Conservation (phyloP, 2,797 vertebrate species). For the Cheirogaleus major region DNA sequence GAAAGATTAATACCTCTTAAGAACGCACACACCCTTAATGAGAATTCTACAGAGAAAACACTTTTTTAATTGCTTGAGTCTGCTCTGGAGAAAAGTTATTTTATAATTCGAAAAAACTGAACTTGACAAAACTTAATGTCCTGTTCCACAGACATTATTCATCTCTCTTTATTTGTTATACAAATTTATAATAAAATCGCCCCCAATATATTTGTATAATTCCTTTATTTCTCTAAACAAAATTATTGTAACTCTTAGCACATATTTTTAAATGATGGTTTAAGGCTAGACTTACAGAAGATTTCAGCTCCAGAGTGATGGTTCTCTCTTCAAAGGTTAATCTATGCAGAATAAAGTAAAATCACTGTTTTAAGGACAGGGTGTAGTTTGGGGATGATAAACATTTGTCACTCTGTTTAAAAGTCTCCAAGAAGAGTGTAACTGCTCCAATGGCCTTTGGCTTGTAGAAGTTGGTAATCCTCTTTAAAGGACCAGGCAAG, state of each 20-base stretch:
- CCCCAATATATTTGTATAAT: background rate
- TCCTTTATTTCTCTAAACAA: background rate
- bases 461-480: background rate
- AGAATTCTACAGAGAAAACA: background rate
- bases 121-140: background rate
- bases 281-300: background rate
- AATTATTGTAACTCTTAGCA: background rate
- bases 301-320: background rate
- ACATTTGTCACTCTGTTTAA: conserved; percentile 29
- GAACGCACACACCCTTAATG: too few species aligned
- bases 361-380: background rate
- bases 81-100: background rate
- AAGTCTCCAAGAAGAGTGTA: background rate
- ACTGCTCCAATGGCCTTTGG: background rate
- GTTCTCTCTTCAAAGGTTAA: background rate
- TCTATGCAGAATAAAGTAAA: background rate
- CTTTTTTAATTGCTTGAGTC: background rate
- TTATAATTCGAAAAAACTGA: background rate
- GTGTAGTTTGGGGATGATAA: conserved; percentile 18
- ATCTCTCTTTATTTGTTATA: background rate
- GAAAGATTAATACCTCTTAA: background rate
- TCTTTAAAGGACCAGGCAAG: conserved; percentile 44
- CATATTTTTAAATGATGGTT: background rate
- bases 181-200: background rate
- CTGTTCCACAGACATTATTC: background rate